Conservation (phyloP, 2,797 vertebrate species). For the Hippopotamyrus pictus region DNA sequence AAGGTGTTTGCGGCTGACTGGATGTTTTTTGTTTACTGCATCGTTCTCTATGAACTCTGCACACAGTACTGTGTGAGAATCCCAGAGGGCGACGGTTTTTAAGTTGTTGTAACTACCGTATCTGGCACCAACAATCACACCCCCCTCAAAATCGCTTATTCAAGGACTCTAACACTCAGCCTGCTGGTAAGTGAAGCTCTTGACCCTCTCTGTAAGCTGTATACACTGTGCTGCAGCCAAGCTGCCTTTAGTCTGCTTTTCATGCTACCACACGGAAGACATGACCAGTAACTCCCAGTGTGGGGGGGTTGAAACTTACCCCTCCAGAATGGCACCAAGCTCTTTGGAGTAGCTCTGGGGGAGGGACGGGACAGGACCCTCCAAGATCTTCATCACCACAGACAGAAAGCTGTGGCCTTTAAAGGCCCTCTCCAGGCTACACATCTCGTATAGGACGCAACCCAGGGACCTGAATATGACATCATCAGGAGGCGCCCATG, state of each 20-base stretch:
- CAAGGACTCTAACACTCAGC: neutral
- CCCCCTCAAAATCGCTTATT: neutral
- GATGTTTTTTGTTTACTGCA: neutral
- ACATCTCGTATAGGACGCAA: conserved; percentile 78
- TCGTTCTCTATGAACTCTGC: neutral
- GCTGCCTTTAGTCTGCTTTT: neutral
- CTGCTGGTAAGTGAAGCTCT: neutral
- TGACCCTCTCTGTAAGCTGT: neutral
- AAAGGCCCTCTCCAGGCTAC: conserved; percentile 72
- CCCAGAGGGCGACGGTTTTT: neutral
- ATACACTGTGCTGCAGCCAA: neutral
- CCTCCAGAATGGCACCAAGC: conserved; percentile 62
- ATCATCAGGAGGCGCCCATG: conserved; percentile 8
- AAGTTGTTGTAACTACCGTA: neutral
- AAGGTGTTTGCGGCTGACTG: neutral
- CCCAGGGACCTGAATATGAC: conserved; percentile 67
- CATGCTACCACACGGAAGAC: neutral
- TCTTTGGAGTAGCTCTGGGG: conserved; percentile 56
- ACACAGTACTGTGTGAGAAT: neutral
- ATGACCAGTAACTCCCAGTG: neutral
- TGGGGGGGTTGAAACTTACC: conserved; percentile 44
- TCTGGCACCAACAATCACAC: neutral
- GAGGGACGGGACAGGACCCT: conserved; percentile 67
- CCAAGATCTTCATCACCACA: conserved; percentile 71
- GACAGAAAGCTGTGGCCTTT: conserved; percentile 72